phyloP scores from a whole-genome alignment of 1,140 invertebrate species.

The Helicoverpa armigera region DNA sequence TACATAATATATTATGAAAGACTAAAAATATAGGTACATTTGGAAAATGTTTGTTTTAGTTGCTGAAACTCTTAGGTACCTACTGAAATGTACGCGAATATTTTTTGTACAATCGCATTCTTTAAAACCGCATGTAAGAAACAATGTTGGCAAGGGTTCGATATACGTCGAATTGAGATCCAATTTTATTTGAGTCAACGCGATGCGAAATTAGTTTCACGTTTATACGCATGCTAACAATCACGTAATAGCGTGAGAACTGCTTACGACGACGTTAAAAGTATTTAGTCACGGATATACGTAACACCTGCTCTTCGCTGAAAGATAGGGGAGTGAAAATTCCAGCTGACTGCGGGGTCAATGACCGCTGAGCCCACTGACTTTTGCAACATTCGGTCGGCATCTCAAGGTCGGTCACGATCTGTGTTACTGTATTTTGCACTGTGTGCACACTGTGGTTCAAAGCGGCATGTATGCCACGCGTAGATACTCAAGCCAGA shows the following conservation, averaged over 20 bases:
- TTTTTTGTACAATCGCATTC: background rate
- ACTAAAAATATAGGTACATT: too few species aligned
- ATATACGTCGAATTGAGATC: conserved; percentile 50
- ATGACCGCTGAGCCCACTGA: conserved; percentile 14
- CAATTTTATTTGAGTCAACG: conserved; percentile 61
- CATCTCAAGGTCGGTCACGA: conserved; percentile 43
- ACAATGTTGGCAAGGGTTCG: conserved; percentile 55
- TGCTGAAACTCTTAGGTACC: too few species aligned
- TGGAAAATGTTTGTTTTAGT: too few species aligned
- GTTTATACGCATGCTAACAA: conserved; percentile 13
- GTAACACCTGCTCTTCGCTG: conserved; percentile 9
- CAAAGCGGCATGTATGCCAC: conserved; percentile 44
- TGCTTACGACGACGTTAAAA: background rate
- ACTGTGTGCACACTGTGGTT: conserved; percentile 36
- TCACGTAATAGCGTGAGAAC: conserved; percentile 39
- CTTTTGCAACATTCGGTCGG: conserved; percentile 42
- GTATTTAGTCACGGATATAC: conserved; percentile 1
- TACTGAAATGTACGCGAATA: background rate
- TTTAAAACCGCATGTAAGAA: conserved; percentile 6
- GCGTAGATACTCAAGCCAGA: conserved; percentile 68
- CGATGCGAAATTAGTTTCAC: conserved; percentile 22
- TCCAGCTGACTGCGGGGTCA: conserved; percentile 44
- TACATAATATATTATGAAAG: too few species aligned
- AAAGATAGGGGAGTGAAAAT: conserved; percentile 17
- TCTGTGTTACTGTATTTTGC: conserved; percentile 41